Percentiles rank a stretch among this genome's conserved stretches.
These are phyloP conservation scores for Psophia crepitans DNA, from an alignment of 2,113 vertebrate genomes.

Conservation along the genomic window DNA sequence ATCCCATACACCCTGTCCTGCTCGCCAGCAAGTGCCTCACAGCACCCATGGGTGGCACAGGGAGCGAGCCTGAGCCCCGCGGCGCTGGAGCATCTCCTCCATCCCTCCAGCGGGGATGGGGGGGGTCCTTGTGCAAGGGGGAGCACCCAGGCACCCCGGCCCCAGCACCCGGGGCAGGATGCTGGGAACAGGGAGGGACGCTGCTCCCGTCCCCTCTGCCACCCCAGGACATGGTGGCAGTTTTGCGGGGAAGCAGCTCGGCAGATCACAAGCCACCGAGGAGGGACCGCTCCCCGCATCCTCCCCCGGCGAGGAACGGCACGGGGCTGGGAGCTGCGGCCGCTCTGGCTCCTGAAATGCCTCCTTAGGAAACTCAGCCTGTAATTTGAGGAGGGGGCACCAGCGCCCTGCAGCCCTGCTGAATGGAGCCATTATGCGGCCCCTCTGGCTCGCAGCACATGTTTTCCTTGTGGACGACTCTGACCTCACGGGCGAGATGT, in stretches of 20 bases:
- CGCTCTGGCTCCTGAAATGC: background rate
- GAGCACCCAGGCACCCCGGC: background rate
- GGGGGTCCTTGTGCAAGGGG: background rate
- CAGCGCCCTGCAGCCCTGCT: constrained; percentile 26
- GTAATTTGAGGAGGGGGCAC: constrained; percentile 68
- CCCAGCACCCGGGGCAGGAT: fast-evolving
- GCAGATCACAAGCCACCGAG: fast-evolving
- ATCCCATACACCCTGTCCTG: fast-evolving
- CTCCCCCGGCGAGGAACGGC: background rate
- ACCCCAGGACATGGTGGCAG: fast-evolving
- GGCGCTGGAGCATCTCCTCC: background rate
- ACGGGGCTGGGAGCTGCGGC: background rate
- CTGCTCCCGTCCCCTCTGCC: background rate
- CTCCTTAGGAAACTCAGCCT: constrained; percentile 26
- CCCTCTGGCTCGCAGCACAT: background rate
- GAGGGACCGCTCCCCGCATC: background rate
- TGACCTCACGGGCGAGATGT: constrained; percentile 32
- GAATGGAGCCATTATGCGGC: constrained; percentile 58
- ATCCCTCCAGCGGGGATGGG: fast-evolving
- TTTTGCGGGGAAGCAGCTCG: background rate
- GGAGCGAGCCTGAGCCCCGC: fast-evolving
- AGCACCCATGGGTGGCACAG: background rate
- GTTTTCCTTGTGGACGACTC: constrained; percentile 39
- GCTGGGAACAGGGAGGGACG: background rate
- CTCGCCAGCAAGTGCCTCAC: background rate